Percentiles rank a stretch among this genome's conserved stretches.
phyloP scores from a whole-genome alignment of 2,888 invertebrate species.

The Coleophora flavipennella region DNA sequence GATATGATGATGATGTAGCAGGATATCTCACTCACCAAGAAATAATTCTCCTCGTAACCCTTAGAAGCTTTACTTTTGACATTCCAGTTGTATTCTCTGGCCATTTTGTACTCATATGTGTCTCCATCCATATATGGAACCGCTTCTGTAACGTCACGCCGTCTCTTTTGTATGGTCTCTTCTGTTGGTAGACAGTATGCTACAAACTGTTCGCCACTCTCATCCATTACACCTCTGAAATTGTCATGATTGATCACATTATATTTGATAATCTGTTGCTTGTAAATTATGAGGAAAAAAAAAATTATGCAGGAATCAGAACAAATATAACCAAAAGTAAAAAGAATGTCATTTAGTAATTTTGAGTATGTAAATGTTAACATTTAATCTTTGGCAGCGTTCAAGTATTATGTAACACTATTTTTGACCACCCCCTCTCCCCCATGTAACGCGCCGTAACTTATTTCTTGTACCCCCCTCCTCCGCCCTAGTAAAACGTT shows the following conservation, averaged over 20 bases:
- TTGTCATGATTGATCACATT: no score
- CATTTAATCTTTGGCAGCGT: no score
- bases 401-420: no score
- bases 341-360: no score
- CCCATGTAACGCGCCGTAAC: no score
- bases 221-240: slow-evolving; percentile 97
- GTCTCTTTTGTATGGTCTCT: slow-evolving; percentile 90
- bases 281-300: background rate
- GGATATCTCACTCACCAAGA: slow-evolving; percentile 74
- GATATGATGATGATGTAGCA: no score
- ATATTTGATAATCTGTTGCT: background rate
- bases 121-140: slow-evolving; percentile 90
- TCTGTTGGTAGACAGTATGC: slow-evolving; percentile 98
- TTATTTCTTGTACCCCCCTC: no score
- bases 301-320: no score
- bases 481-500: no score
- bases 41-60: slow-evolving; percentile 98
- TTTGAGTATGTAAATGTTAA: no score
- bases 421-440: no score
- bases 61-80: slow-evolving; percentile 97
- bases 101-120: slow-evolving; percentile 97
- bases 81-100: slow-evolving; percentile 99
- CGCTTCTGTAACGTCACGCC: slow-evolving; percentile 82
- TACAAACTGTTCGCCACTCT: slow-evolving; percentile 98
- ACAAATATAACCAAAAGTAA: no score